A percentile compares a stretch with the other conserved stretches of the same genome.
Evolutionary conservation across 2,888 invertebrate genomes (phyloP).

Genomic region (Phasia obesa): DNA sequence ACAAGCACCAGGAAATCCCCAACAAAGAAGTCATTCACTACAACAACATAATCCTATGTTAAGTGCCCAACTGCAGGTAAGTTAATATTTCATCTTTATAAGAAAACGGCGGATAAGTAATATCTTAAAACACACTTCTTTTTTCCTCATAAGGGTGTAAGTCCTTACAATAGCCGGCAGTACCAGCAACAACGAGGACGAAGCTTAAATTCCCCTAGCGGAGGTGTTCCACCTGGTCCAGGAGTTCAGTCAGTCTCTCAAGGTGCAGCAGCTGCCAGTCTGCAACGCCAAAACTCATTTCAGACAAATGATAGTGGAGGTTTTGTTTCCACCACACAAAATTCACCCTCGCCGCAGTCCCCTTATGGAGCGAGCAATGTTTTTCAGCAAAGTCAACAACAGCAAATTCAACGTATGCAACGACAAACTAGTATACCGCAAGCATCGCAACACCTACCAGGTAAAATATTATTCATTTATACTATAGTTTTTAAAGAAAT

Average conservation of each 20-base stretch:
- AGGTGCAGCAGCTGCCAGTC: slow-evolving; percentile 65
- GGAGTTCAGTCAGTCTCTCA: slow-evolving; percentile 66
- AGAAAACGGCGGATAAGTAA: too few relatives aligned
- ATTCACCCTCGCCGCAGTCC: slow-evolving; percentile 79
- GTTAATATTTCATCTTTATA: neutral
- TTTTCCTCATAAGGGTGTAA: slow-evolving; percentile 75
- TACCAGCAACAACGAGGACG: slow-evolving; percentile 79
- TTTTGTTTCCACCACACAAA: slow-evolving; percentile 74
- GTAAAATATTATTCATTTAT: slow-evolving; percentile 73
- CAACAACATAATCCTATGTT: slow-evolving; percentile 95
- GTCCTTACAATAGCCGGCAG: slow-evolving; percentile 79
- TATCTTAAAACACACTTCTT: slow-evolving; percentile 8
- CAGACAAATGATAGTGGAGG: slow-evolving; percentile 74
- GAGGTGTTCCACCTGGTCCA: slow-evolving; percentile 74
- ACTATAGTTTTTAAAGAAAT: neutral
- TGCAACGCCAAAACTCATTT: slow-evolving; percentile 82
- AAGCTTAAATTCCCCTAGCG: slow-evolving; percentile 81
- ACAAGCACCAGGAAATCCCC: slow-evolving; percentile 72
- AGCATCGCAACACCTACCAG: slow-evolving; percentile 82
- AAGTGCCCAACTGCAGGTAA: slow-evolving; percentile 91
- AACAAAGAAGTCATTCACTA: slow-evolving; percentile 83
- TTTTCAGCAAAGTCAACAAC: slow-evolving; percentile 77
- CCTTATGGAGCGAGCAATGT: slow-evolving; percentile 77
- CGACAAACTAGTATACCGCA: slow-evolving; percentile 82
- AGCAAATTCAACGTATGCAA: slow-evolving; percentile 81